Evolutionary conservation across 2,888 invertebrate genomes (phyloP), one percentile per base, ranked within the genome.

Genomic region (Leucania comma): DNA sequence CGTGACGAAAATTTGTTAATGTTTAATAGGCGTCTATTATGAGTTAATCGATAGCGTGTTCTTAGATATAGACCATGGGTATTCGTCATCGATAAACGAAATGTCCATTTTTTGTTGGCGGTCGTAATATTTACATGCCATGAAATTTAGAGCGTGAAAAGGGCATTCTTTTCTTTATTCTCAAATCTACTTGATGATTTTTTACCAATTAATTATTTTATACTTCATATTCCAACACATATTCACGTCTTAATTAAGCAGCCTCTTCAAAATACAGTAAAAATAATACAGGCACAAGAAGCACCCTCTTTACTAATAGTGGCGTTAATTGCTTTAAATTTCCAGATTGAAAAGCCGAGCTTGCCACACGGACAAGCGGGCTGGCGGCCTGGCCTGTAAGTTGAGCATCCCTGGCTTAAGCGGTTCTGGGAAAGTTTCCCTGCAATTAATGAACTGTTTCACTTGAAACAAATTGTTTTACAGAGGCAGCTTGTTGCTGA

Each of bases 311-410:
- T 24, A 74, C 54, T 38, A 46, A 67, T 60, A 80, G 75, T 59
- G 62, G 58, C 32, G 51, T 57, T 77, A 80, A 68, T 75, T 68
- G 42, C 35, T 68, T 77, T 38, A 73, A 51, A 74, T 63, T 60
- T 75, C 53, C 61, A 71, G 24, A 76, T 48, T 54, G 22, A 50
- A 68, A 63, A 53, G 51, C 68, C 32, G 46, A n/a, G 75, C 32
- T 56, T 56, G 59, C 58, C 53, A 26, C 53, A 57, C 42, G 32
- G 79, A 79, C 64, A 61, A 58, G 57, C 48, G 54, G 51, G n/a
- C 42, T 38, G 42, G 42, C 42, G 26, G 79, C 20, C 42, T 46
- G 54, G 38, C 22, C 61, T 26, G 61, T 42, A 26, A 74, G 51
- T 64, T 64, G 51, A 74, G 56, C 63, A 68, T 51, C 54, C 9